Evolutionary conservation across 2,797 vertebrate species (phyloP).

Genomic region (Gymnocypris eckloni): DNA sequence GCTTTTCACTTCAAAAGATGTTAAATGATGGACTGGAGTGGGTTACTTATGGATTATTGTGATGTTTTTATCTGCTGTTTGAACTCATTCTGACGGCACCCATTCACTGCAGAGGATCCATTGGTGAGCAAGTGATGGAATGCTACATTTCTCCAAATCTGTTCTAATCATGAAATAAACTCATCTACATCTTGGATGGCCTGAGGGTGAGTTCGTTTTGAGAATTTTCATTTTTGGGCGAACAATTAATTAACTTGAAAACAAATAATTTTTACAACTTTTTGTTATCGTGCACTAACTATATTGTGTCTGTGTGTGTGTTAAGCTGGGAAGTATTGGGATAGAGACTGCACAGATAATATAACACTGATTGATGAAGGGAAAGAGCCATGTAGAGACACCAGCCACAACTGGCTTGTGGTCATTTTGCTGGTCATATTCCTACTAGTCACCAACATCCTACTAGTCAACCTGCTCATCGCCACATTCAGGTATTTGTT

Average conservation of each 20-base stretch:
- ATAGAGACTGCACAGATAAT: slow-evolving; percentile 77
- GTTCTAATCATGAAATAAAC: background rate
- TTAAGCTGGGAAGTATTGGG: slow-evolving; percentile 77
- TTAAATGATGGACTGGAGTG: background rate
- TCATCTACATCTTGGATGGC: background rate
- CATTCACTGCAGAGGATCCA: background rate
- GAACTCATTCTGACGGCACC: background rate
- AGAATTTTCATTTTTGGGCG: too few relatives aligned
- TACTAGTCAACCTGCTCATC: slow-evolving; percentile 91
- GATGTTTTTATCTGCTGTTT: background rate
- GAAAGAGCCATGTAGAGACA: slow-evolving; percentile 77
- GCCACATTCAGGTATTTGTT: slow-evolving; percentile 89
- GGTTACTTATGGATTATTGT: background rate
- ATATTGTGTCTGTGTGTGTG: slow-evolving; percentile 26
- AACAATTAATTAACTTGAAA: background rate
- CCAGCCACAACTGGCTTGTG: slow-evolving; percentile 88
- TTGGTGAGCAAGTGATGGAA: background rate
- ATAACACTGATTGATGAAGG: slow-evolving; percentile 71
- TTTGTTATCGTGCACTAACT: background rate
- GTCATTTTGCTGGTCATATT: slow-evolving; percentile 86
- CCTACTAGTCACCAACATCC: slow-evolving; percentile 90
- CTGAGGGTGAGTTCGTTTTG: background rate
- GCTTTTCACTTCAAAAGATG: background rate
- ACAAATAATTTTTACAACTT: background rate
- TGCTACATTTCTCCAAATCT: background rate